A percentile compares a stretch with the other conserved stretches of the same genome.
Evolutionary conservation across 2,797 vertebrate species (phyloP).

Genomic region (Cetoscarus ocellatus): DNA sequence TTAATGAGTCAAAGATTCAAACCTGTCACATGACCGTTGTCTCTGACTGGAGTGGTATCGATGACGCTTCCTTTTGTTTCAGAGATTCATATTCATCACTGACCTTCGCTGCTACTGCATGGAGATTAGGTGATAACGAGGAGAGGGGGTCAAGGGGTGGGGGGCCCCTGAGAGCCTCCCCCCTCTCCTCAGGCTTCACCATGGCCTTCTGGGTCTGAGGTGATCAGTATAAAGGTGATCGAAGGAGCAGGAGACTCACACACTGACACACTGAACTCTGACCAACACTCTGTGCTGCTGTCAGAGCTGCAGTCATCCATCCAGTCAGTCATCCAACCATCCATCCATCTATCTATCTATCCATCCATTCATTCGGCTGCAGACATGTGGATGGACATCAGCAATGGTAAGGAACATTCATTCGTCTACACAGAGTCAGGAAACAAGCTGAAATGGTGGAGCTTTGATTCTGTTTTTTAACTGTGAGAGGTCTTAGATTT

Average conservation of each 20-base stretch:
- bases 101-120: constrained; percentile 58
- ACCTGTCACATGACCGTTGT: constrained; percentile 21
- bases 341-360: neutral
- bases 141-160: neutral
- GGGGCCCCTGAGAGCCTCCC: constrained; percentile 1
- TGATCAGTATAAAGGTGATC: constrained; percentile 71
- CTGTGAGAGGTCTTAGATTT: neutral
- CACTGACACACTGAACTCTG: constrained; percentile 24
- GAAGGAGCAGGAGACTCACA: constrained; percentile 36
- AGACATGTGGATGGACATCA: constrained; percentile 82
- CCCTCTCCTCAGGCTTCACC: constrained; percentile 23
- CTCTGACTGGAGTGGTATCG: constrained; percentile 56
- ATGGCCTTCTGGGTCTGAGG: constrained; percentile 47
- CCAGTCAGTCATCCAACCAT: neutral
- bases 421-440: too few relatives aligned
- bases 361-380: constrained; percentile 18
- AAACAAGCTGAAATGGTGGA: neutral
- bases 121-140: constrained; percentile 56
- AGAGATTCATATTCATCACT: constrained; percentile 30
- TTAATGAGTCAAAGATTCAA: constrained; percentile 4
- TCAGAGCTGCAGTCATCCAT: constrained; percentile 19
- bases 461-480: neutral
- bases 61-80: constrained; percentile 44
- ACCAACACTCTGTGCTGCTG: neutral
- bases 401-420: constrained; percentile 70